Base-by-base conservation (phyloP, 2,113 vertebrate genomes). In the Pseudorectes ferrugineus region DNA sequence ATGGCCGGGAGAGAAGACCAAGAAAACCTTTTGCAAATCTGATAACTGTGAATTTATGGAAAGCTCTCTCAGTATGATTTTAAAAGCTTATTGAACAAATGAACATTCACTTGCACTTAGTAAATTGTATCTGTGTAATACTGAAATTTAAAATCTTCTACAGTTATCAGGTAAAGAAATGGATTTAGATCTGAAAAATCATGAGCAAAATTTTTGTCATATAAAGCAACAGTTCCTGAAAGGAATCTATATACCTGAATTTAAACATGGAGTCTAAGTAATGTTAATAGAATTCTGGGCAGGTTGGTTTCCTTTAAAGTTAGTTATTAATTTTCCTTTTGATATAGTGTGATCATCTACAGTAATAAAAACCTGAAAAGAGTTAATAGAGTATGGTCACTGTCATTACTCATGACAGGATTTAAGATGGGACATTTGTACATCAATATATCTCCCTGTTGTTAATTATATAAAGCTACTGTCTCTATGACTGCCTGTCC, bases 231-330 rank as follows among this genome's bases (percentile, higher is more conserved):
- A 70, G 0, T 29, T 79, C 23, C 38, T 36, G 10, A 67, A 92
- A 65, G 21, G 19, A 46, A 42, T 57, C 6, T 13, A 24, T 7
- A 20, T 26, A 23, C 8, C 3, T 54, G 6, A 49, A 45, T 54
- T 71, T 51, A 54, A 52, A 46, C 9, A 25, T 0, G 0, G 35
- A 84, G 36, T 58, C 2, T 1, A 24, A 14, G 5, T 55, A 66
- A 75, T 40, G 23, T 16, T n/a, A 81, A 48, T 10, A 45, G 28
- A 54, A 77, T 70, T 70, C 28, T 62, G 15, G 17, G 9, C 9
- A 58, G 3, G 12, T 24, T 61, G 3, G 3, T 42, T 80, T 72
- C 8, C 21, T 77, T 79, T 31, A 22, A 74, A 31, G 10, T 48
- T 46, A 40, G 4, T 11, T 73, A 13, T 38, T 72, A 2, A 13